Evolutionary conservation across 2,797 vertebrate species (phyloP), one percentile per base, ranked within the genome.

Genomic region (Muscicapa striata): DNA sequence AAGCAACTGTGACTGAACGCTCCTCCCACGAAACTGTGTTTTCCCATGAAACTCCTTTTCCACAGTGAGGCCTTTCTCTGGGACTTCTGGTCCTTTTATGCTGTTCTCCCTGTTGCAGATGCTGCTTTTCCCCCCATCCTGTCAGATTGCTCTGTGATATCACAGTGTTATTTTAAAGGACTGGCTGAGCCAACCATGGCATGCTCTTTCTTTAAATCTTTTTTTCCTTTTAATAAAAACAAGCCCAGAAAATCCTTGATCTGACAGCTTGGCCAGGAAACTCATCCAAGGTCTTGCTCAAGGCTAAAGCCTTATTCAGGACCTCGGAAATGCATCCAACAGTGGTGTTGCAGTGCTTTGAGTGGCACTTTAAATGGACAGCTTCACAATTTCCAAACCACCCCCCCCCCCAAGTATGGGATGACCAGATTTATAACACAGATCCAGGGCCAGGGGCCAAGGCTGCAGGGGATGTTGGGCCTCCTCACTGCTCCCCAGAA

Each of bases 331-430:
- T 59, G 16, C 2, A 18, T 40, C 21, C 29, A 62, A 3, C 15
- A 4, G 26, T 48, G 34, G 1, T 26, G 49, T 18, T 58, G 34
- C 48, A 36, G 22, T 19, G 40, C 40, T 73, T 20, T 43, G 30
- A 79, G 21, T 19, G 27, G 32, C 30, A 57, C 19, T 61, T 86
- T 12, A 11, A 46, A 87, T 0, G 2, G 1, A 9, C 38, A 72
- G 14, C 26, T 54, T 45, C 62, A 58, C 16, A 16, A 30, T 49
- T 45, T 55, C 58, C 73, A 79, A n/a, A 34, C 34, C 6, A 9
- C 13, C 5, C 1, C 0, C 34, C 78, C 22, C 46, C 13, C 17
- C 21, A 41, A 43, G 41, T 61, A 58, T 13, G 6, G 29, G 0
- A 0, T 36, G 34, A 49, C 17, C 51, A 15, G 40, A n/a, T 82